A percentile compares a stretch with the other conserved stretches of the same genome.
These are phyloP conservation scores for Gastracanthus pulcherrimus DNA, from an alignment of 2,888 invertebrate genomes.

Conservation along the genomic window DNA sequence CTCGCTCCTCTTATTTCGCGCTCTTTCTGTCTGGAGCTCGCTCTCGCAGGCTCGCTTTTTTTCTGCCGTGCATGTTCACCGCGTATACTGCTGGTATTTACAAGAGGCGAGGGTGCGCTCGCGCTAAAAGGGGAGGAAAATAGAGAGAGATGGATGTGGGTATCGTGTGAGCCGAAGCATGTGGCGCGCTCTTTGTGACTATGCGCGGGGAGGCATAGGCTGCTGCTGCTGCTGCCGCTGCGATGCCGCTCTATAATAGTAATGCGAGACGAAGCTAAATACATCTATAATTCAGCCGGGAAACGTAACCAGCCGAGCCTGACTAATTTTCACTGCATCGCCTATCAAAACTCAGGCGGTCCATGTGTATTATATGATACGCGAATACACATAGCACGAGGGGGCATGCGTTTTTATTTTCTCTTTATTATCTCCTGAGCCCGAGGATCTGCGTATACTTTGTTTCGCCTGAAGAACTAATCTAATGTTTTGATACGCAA, in stretches of 20 bases:
- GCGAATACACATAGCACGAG: no score
- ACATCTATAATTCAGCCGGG: conserved; percentile 34
- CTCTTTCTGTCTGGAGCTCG: neutral
- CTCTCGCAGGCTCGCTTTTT: neutral
- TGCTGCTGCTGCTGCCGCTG: neutral
- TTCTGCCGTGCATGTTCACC: neutral
- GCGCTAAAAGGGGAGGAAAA: neutral
- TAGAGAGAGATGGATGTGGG: neutral
- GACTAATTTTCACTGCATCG: conserved; percentile 23
- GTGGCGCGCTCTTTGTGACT: neutral
- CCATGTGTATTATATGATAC: neutral
- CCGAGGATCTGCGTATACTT: neutral
- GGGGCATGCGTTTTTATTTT: conserved; percentile 24
- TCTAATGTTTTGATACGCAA: conserved; percentile 24
- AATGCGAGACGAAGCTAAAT: conserved; percentile 31
- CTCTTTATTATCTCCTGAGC: neutral
- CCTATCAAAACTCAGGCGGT: conserved; percentile 16
- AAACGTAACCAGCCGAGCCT: conserved; percentile 16
- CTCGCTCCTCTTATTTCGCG: neutral
- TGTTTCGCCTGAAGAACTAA: neutral
- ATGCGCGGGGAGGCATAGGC: neutral
- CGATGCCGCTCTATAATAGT: no score
- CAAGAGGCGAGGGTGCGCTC: neutral
- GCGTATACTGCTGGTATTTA: conserved; percentile 13
- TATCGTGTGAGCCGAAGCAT: neutral